Evolutionary conservation across 2,888 invertebrate species (phyloP).

Genomic region (Apoda limacodes): DNA sequence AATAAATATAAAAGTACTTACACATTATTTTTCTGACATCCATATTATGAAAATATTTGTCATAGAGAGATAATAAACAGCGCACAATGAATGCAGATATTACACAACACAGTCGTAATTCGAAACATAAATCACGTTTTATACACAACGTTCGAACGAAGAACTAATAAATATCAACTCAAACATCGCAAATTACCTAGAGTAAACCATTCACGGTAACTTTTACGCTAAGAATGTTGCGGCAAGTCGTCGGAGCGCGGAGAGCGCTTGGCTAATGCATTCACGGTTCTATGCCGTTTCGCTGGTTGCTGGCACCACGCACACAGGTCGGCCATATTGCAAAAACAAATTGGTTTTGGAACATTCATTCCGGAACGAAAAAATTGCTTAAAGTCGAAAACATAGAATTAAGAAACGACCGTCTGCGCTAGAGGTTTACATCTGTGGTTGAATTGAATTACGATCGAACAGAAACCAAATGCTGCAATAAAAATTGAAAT

Average conservation of each 20-base stretch:
- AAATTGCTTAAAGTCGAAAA: no score
- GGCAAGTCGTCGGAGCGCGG: slow-evolving; percentile 53
- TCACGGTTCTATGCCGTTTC: no score
- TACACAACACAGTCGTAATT: slow-evolving; percentile 37
- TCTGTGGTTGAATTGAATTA: no score
- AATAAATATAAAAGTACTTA: no score
- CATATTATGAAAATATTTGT: slow-evolving; percentile 34
- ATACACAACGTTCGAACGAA: slow-evolving; percentile 43
- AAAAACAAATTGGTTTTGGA: no score
- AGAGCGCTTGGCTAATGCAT: slow-evolving; percentile 33
- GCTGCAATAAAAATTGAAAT: no score
- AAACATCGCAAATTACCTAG: slow-evolving; percentile 64
- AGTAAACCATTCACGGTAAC: slow-evolving; percentile 67
- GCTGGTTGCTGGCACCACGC: no score
- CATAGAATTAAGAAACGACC: no score
- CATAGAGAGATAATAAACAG: slow-evolving; percentile 30
- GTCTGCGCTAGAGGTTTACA: no score
- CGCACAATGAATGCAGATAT: slow-evolving; percentile 30
- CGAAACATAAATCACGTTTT: slow-evolving; percentile 41
- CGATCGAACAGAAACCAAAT: no score
- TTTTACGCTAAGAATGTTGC: slow-evolving; percentile 70
- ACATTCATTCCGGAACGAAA: no score
- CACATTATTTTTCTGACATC: slow-evolving; percentile 13
- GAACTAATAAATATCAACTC: slow-evolving; percentile 45
- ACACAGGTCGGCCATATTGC: no score